Percentiles rank a stretch among this genome's conserved stretches.
phyloP scores from a whole-genome alignment of 2,888 invertebrate genomes.

The Agrotis ipsilon region DNA sequence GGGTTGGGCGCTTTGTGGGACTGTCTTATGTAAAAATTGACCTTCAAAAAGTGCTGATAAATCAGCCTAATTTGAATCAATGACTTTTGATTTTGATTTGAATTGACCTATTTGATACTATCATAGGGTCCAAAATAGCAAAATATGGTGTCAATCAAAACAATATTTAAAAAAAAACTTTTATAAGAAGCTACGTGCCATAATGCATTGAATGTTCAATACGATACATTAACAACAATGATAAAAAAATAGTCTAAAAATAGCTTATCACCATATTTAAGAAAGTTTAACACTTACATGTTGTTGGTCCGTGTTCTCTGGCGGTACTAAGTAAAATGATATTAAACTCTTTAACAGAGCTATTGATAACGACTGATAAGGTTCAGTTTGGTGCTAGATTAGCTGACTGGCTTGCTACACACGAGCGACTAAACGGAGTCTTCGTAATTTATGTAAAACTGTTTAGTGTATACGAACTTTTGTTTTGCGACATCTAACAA shows the following conservation, averaged over 20 bases:
- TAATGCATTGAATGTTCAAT: neutral
- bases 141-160: neutral
- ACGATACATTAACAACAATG: conserved; percentile 5
- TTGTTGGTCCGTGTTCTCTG: conserved; percentile 30
- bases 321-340: conserved; percentile 54
- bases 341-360: conserved; percentile 39
- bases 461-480: no score
- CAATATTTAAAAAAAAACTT: neutral
- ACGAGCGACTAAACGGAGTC: conserved; percentile 28
- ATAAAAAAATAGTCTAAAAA: conserved; percentile 8
- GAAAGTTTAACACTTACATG: conserved; percentile 48
- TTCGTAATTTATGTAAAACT: neutral
- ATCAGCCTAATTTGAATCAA: no score
- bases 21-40: no score
- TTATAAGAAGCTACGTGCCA: no score
- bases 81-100: neutral
- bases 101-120: neutral
- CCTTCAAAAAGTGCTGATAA: no score
- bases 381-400: conserved; percentile 41
- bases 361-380: conserved; percentile 61
- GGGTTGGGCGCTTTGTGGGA: no score
- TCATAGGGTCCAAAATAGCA: neutral
- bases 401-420: conserved; percentile 21
- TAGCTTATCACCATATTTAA: conserved; percentile 36
- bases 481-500: no score